Percentiles rank a stretch among this genome's conserved stretches.
Conservation (phyloP, 2,797 vertebrate genomes). For the Ataeniobius toweri region DNA sequence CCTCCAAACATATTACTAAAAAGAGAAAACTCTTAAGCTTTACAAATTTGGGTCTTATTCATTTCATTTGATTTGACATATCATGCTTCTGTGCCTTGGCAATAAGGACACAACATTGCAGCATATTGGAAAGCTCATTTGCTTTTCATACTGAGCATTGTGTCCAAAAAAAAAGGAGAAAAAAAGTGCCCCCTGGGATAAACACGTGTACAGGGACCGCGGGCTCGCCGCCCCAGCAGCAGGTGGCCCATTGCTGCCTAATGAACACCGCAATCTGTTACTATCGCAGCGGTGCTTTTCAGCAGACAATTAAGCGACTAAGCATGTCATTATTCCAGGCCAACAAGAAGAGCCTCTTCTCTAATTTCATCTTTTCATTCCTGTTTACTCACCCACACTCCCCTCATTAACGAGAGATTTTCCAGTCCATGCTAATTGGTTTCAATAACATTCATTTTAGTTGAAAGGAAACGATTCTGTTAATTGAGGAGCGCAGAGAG, state of each 20-base stretch:
- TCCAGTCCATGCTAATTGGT: conserved; percentile 99
- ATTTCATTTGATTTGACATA: conserved; percentile 92
- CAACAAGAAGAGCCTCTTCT: conserved; percentile 99
- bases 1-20: conserved; percentile 53
- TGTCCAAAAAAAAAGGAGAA: conserved; percentile 82
- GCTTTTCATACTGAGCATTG: conserved; percentile 93
- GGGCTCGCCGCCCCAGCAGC: conserved; percentile 94
- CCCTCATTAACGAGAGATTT: conserved; percentile 99
- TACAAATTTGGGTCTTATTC: conserved; percentile 87
- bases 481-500: conserved; percentile 95
- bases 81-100: conserved; percentile 95
- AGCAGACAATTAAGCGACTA: conserved; percentile 99
- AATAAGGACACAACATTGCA: conserved; percentile 97
- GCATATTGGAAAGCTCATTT: conserved; percentile 99
- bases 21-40: conserved; percentile 62
- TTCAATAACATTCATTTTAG: conserved; percentile 99
- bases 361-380: conserved; percentile 99
- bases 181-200: conserved; percentile 88
- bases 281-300: conserved; percentile 92
- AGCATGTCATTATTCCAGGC: conserved; percentile 99
- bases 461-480: conserved; percentile 99
- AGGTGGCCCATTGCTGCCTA: conserved; percentile 99
- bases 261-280: conserved; percentile 99
- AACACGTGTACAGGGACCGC: conserved; percentile 91
- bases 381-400: conserved; percentile 99